Conservation (phyloP, 2,888 invertebrate genomes). For the Protonemura montana region DNA sequence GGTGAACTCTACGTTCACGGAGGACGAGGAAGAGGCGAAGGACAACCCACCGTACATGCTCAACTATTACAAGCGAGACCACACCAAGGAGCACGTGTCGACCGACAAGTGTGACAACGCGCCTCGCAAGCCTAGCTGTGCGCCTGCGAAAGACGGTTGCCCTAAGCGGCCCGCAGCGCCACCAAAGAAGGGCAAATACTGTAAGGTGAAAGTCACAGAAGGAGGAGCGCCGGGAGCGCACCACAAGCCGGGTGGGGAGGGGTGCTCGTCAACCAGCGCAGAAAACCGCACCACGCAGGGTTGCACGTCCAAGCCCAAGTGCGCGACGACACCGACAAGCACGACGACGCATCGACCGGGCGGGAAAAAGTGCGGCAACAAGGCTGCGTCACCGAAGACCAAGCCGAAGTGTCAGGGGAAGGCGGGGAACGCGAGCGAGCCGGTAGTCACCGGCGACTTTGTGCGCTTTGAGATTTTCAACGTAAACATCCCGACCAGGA, state of each 20-base stretch:
- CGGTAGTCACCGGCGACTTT: neutral
- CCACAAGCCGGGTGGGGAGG: neutral
- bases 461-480: neutral
- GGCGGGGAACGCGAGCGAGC: neutral
- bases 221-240: neutral
- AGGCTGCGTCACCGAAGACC: neutral
- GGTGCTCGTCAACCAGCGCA: neutral
- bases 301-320: neutral
- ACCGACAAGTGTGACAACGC: neutral
- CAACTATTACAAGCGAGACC: neutral
- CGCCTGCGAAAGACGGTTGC: no score
- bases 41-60: neutral
- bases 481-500: neutral
- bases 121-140: neutral
- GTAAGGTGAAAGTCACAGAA: neutral
- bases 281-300: no score
- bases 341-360: neutral
- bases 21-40: neutral
- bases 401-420: neutral
- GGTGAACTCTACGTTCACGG: neutral
- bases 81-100: neutral
- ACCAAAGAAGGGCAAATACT: neutral
- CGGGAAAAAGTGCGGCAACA: neutral
- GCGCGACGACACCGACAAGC: neutral
- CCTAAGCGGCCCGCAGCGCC: neutral